Conservation (phyloP, 2,113 vertebrate species). For the Rhynchomys soricoides region DNA sequence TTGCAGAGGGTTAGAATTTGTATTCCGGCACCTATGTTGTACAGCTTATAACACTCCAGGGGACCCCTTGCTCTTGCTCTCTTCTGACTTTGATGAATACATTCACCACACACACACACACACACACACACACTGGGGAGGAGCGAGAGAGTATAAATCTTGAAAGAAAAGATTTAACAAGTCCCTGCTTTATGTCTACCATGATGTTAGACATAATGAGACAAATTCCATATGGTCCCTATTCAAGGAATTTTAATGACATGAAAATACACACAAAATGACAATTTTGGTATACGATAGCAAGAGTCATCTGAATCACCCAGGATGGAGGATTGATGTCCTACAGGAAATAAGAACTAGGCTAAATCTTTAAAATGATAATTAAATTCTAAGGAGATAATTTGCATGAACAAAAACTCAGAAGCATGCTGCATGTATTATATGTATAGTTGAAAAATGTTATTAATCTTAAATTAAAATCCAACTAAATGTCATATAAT, state of each 20-base stretch:
- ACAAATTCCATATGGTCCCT: neutral
- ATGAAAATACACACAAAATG: neutral
- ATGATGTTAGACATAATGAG: neutral
- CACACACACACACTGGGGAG: neutral
- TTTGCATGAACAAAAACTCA: constrained; percentile 7
- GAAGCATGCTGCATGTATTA: neutral
- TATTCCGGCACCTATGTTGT: neutral
- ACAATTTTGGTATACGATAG: neutral
- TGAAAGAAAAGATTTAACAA: neutral
- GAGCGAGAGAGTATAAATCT: neutral
- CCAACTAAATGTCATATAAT: neutral
- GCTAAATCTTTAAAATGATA: constrained; percentile 34
- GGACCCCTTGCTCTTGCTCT: neutral
- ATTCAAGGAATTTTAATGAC: neutral
- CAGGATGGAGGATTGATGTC: neutral
- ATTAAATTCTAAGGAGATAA: constrained; percentile 8
- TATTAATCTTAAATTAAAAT: constrained; percentile 50
- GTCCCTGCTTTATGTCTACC: neutral
- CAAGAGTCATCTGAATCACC: neutral
- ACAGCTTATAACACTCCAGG: neutral
- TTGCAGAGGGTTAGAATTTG: neutral
- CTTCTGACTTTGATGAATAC: neutral
- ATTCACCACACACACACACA: neutral
- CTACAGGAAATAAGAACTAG: neutral
- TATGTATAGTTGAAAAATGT: neutral